These are phyloP conservation scores for Goniozus legneri DNA, from an alignment of 1,140 invertebrate species.

Conservation along the genomic window DNA sequence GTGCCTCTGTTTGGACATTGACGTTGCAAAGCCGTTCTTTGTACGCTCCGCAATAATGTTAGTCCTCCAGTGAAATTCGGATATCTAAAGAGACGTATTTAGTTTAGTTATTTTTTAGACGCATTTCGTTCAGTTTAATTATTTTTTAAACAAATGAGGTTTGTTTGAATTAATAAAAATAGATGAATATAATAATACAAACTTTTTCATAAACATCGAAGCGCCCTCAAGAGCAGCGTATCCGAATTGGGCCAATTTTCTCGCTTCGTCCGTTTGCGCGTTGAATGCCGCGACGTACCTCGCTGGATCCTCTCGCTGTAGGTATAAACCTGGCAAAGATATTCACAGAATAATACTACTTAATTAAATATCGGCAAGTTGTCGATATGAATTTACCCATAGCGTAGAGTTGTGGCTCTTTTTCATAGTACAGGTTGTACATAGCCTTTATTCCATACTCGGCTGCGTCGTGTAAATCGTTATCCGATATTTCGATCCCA, in stretches of 20 bases:
- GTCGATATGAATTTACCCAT: slow-evolving; percentile 62
- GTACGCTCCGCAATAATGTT: slow-evolving; percentile 18
- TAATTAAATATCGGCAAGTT: too few relatives aligned
- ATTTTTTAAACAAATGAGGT: neutral
- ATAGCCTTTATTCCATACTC: slow-evolving; percentile 65
- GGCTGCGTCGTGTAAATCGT: slow-evolving; percentile 59
- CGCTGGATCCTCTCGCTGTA: slow-evolving; percentile 67
- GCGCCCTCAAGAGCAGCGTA: slow-evolving; percentile 66
- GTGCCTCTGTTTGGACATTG: slow-evolving; percentile 62
- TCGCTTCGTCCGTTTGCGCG: slow-evolving; percentile 62
- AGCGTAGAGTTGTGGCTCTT: slow-evolving; percentile 67
- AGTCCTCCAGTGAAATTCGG: slow-evolving; percentile 29
- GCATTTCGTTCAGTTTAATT: too few relatives aligned
- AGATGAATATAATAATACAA: slow-evolving; percentile 3
- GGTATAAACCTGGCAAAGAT: slow-evolving; percentile 58
- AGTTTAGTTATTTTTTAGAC: too few relatives aligned
- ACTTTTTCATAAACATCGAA: slow-evolving; percentile 26
- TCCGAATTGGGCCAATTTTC: slow-evolving; percentile 63
- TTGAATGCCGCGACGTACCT: slow-evolving; percentile 72
- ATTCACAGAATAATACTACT: neutral
- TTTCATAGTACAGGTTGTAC: slow-evolving; percentile 62
- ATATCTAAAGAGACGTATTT: slow-evolving; percentile 26
- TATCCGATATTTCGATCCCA: neutral
- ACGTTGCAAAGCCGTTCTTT: slow-evolving; percentile 48
- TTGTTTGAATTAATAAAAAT: neutral